Evolutionary conservation across 2,797 vertebrate genomes (phyloP), one percentile per base, ranked within the genome.

Genomic region (Acrocephalus scirpaceus): DNA sequence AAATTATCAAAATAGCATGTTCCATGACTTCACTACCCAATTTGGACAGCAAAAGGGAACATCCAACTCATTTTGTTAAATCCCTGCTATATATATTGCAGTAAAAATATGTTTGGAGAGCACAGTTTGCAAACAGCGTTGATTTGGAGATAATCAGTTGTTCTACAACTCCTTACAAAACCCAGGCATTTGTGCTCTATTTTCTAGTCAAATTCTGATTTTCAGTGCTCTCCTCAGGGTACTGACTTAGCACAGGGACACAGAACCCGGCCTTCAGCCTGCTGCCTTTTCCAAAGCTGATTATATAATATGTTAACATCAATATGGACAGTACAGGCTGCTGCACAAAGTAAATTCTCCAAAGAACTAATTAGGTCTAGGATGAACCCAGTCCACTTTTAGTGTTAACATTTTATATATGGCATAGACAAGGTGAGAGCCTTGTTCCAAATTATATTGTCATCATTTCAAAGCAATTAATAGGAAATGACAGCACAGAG

Each of bases 241-340:
- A 53, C 17, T 29, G 42, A 53, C 32, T 58, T 81, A 88, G 66
- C 71, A 66, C 26, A 57, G 60, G 62, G 66, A 73, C 38, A 47
- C 7, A 79, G n/a, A 84, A 36, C 60, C 23, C 1, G 0, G 56
- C 60, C 47, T 48, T 78, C 62, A 66, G 45, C 21, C 38, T 20
- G 74, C 56, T 71, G 80, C 34, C 10, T 91, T 79, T 79, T 54
- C 81, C 67, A 86, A 94, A 96, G 78, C 88, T 80, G 84, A 21
- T 96, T 91, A 77, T 69, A 29, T 87, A 85, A 81, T 62, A 84
- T 2, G 18, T 42, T 69, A 58, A 10, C 80, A 95, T 84, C 77
- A 64, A 26, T 73, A 73, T 5, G 5, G 88, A 42, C 10, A 88
- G 76, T 8, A 16, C 79, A 56, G 90, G 36, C 78, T 77, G 14